A percentile compares a stretch with the other conserved stretches of the same genome.
Evolutionary conservation across 2,888 invertebrate species (phyloP).

Genomic region (Hylaea fasciaria): DNA sequence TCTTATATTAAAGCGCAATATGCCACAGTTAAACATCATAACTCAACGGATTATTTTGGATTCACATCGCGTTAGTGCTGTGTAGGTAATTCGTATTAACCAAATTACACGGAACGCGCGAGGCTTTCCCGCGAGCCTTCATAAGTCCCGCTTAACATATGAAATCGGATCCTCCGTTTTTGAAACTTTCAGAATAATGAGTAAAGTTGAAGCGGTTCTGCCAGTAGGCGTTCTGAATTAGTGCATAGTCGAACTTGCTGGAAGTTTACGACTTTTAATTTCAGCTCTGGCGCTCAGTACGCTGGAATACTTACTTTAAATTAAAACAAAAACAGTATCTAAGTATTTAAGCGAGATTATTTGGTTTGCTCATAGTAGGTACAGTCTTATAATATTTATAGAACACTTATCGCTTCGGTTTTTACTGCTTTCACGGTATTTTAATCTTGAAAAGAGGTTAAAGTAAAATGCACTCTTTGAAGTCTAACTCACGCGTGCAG

Average conservation of each 20-base stretch:
- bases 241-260: constrained; percentile 13
- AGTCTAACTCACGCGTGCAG: no score
- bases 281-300: not conserved
- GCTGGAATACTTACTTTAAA: not conserved
- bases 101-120: constrained; percentile 23
- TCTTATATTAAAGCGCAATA: no score
- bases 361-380: no score
- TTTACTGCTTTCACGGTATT: no score
- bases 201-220: constrained; percentile 27
- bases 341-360: no score
- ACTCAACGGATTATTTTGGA: constrained; percentile 2
- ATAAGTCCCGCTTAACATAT: constrained; percentile 25
- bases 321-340: no score
- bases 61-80: constrained; percentile 15
- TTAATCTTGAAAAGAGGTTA: no score
- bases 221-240: constrained; percentile 23
- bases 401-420: no score
- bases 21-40: not conserved
- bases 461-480: no score
- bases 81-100: constrained; percentile 22
- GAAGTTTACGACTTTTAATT: constrained; percentile 14
- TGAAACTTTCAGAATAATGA: constrained; percentile 35
- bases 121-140: constrained; percentile 9
- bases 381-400: no score
- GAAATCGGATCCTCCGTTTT: constrained; percentile 30